Conservation (phyloP, 2,797 vertebrate species). For the Potorous gilbertii region DNA sequence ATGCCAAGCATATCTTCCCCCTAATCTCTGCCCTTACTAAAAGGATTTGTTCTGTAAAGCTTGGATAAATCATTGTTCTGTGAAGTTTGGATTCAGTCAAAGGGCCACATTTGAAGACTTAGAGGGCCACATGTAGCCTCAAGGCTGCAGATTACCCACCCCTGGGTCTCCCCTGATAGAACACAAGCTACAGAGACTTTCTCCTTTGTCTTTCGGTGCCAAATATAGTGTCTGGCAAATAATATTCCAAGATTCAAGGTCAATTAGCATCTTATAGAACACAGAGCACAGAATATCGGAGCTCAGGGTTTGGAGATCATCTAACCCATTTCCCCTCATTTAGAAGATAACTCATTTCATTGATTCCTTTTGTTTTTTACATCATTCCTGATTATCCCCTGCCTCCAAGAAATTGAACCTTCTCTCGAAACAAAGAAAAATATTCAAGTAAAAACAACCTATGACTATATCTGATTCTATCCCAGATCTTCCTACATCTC, state of each 20-base stretch:
- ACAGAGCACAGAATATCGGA: background rate
- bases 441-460: background rate
- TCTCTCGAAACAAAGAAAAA: background rate
- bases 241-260: background rate
- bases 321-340: background rate
- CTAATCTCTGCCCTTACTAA: background rate
- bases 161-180: background rate
- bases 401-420: background rate
- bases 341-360: background rate
- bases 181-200: background rate
- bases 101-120: no score
- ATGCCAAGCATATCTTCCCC: background rate
- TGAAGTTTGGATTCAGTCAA: no score
- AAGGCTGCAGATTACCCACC: no score
- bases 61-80: no score
- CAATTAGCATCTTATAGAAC: background rate
- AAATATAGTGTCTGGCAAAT: background rate
- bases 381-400: background rate
- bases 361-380: background rate
- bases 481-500: background rate
- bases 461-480: background rate
- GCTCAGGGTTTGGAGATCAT: background rate
- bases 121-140: no score
- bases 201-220: background rate
- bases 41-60: no score